These are phyloP conservation scores for Sipha flava DNA, from an alignment of 1,140 invertebrate species.

Conservation along the genomic window DNA sequence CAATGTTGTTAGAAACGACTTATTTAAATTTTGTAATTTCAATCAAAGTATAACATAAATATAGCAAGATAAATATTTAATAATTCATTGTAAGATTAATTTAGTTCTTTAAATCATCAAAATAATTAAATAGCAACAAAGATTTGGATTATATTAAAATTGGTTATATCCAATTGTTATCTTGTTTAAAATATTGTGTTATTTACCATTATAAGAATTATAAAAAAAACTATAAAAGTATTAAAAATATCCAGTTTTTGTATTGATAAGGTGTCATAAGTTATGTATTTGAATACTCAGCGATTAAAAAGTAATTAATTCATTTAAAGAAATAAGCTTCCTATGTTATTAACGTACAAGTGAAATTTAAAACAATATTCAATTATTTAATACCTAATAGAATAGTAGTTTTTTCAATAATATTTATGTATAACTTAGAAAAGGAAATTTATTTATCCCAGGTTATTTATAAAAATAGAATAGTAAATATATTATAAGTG, in stretches of 20 bases:
- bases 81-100: no score
- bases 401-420: neutral
- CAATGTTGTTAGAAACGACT: no score
- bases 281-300: neutral
- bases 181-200: no score
- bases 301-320: neutral
- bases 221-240: neutral
- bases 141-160: no score
- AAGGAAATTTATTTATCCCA: neutral
- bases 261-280: neutral
- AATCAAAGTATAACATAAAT: no score
- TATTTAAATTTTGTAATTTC: no score
- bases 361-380: neutral
- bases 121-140: no score
- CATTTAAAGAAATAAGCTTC: neutral
- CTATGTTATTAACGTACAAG: neutral
- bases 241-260: constrained; percentile 6
- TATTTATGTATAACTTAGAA: neutral
- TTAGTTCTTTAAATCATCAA: no score
- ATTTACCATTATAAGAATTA: neutral
- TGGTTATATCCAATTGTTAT: no score
- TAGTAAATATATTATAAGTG: neutral
- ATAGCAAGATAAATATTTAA: no score
- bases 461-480: neutral
- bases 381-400: neutral